phyloP scores from a whole-genome alignment of 92 coral and sea anemone species.

The Zoanthus gigantus region DNA sequence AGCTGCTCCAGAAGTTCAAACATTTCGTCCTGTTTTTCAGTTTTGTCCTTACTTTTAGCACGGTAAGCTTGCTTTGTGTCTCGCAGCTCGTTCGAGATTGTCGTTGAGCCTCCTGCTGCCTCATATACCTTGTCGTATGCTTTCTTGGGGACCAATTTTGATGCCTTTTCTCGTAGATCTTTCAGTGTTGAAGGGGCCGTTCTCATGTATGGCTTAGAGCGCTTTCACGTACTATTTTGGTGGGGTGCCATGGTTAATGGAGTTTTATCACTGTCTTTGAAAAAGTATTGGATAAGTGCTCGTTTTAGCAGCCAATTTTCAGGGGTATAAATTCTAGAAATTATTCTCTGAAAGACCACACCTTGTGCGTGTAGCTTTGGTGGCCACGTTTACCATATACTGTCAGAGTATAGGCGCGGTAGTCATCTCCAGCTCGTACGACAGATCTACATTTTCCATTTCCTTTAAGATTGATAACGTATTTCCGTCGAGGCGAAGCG shows the following conservation, averaged over 20 bases:
- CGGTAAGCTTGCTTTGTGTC: conserved; percentile 45
- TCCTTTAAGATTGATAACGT: conserved; percentile 29
- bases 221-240: conserved; percentile 25
- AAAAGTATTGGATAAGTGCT: conserved; percentile 43
- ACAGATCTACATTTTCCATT: conserved; percentile 19
- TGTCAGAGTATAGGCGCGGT: conserved; percentile 28
- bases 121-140: conserved; percentile 33
- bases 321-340: conserved; percentile 39
- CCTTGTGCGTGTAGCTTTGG: conserved; percentile 34
- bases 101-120: conserved; percentile 41
- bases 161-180: conserved; percentile 34
- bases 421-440: neutral
- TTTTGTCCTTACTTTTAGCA: conserved; percentile 27
- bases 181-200: conserved; percentile 43
- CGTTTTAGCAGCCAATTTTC: conserved; percentile 1
- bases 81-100: conserved; percentile 45
- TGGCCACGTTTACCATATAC: conserved; percentile 33
- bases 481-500: conserved; percentile 45
- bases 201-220: conserved; percentile 48
- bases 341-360: conserved; percentile 52
- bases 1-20: conserved; percentile 50
- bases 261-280: conserved; percentile 25
- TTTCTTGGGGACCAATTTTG: conserved; percentile 34
- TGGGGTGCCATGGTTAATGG: conserved; percentile 37
- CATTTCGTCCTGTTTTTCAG: conserved; percentile 39